phyloP scores from a whole-genome alignment of 2,113 vertebrate species.

The Craseonycteris thonglongyai region DNA sequence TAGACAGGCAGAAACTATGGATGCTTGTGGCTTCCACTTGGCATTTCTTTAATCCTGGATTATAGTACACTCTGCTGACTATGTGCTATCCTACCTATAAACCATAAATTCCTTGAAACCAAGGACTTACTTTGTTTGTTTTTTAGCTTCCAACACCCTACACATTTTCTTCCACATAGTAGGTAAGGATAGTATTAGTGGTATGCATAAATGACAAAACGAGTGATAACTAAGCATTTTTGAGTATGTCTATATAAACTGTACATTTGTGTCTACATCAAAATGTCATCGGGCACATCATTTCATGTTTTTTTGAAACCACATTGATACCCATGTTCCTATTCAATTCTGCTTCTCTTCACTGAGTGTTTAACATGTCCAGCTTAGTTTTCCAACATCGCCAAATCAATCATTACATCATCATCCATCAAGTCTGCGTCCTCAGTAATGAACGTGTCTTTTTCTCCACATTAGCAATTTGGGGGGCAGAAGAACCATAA shows the following conservation, averaged over 20 bases:
- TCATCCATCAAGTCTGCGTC: conserved; percentile 67
- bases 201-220: not conserved
- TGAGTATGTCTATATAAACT: not conserved
- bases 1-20: not conserved
- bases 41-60: not conserved
- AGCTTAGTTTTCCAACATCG: conserved; percentile 64
- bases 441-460: conserved; percentile 67
- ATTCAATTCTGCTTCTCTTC: conserved; percentile 45
- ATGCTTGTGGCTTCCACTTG: not conserved
- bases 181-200: not conserved
- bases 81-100: not conserved
- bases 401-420: conserved; percentile 73
- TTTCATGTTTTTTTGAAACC: not conserved
- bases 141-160: not conserved
- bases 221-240: not conserved
- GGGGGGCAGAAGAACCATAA: conserved; percentile 70
- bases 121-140: not conserved
- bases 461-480: conserved; percentile 73
- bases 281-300: not conserved
- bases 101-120: not conserved
- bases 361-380: conserved; percentile 42
- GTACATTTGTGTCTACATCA: not conserved
- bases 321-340: not conserved
- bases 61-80: not conserved
- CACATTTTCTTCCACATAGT: not conserved